Evolutionary conservation across 2,113 vertebrate species (phyloP), one percentile per base, ranked within the genome.

Genomic region (Cavia porcellus): DNA sequence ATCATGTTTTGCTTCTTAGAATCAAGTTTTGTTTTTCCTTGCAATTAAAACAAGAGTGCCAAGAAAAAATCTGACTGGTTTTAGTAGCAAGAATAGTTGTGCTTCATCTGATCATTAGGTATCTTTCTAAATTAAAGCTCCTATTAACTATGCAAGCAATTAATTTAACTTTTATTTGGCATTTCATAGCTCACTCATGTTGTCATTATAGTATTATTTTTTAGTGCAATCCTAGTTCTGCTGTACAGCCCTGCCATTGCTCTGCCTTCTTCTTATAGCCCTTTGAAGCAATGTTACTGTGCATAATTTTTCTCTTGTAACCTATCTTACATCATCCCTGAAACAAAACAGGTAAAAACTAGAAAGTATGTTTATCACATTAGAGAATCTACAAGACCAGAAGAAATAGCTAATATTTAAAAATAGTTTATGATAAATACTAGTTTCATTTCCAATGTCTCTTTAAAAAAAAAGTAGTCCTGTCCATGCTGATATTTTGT

Each of bases 401-500:
- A 96, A 87, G n/a, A 17, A 89, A 96, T 0, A 89, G 42, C 3
- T 70, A 85, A 87, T 47, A 85, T 3, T 88, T 61, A 57, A 81
- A 94, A 81, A 50, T 45, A 85, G 12, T 77, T 80, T 82, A 57
- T 55, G 17, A 11, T 55, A 61, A 90, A 9, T 55, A 47, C 70
- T 96, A 81, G 79, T 94, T 97, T 90, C 64, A 94, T 83, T 90
- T 90, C 66, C 9, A 90, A 25, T n/a, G 35, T 83, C 22, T 55
- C 15, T 90, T 89, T 47, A 5, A 87, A 83, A 11, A 82, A 10
- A 42, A 87, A 88, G 89, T 3, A 80, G 82, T 68, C 10, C 77
- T 82, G 28, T 9, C 52, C 68, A n/a, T n/a, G 57, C 32, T 94
- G 57, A n/a, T 77, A 92, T 81, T 89, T 32, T 91, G 82, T 13